A percentile compares a stretch with the other conserved stretches of the same genome.
Evolutionary conservation across 2,888 invertebrate genomes (phyloP).

Genomic region (Silvanus unidentatus): DNA sequence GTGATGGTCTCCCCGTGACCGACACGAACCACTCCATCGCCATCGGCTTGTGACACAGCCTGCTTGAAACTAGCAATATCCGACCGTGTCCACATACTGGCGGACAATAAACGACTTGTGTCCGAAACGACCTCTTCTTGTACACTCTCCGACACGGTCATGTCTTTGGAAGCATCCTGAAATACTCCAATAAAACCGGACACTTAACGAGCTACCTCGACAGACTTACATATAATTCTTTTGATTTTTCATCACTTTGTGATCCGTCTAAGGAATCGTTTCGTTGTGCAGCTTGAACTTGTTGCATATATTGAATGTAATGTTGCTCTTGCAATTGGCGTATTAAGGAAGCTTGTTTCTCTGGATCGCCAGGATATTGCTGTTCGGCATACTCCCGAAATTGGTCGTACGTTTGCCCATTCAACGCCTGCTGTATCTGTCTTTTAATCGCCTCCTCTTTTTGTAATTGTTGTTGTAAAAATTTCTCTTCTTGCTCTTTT

Average conservation of each 20-base stretch:
- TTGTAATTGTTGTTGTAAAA: conserved; percentile 56
- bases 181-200: neutral
- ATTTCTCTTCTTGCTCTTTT: conserved; percentile 59
- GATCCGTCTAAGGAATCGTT: conserved; percentile 35
- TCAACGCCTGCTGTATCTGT: conserved; percentile 92
- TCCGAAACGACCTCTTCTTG: conserved; percentile 20
- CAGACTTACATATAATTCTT: neutral
- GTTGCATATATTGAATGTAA: conserved; percentile 98
- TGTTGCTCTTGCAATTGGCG: conserved; percentile 96
- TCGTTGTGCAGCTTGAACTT: conserved; percentile 58
- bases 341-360: conserved; percentile 89
- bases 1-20: conserved; percentile 97
- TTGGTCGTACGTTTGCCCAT: conserved; percentile 88
- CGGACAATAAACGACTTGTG: conserved; percentile 52
- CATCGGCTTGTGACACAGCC: conserved; percentile 65
- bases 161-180: neutral
- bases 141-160: neutral
- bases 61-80: conserved; percentile 89
- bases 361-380: conserved; percentile 79
- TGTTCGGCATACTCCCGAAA: conserved; percentile 89
- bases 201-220: neutral
- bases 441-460: conserved; percentile 62
- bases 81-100: conserved; percentile 93
- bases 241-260: neutral
- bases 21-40: conserved; percentile 86